phyloP scores from a whole-genome alignment of 2,797 vertebrate species.

The Oreonectes daqikongensis region DNA sequence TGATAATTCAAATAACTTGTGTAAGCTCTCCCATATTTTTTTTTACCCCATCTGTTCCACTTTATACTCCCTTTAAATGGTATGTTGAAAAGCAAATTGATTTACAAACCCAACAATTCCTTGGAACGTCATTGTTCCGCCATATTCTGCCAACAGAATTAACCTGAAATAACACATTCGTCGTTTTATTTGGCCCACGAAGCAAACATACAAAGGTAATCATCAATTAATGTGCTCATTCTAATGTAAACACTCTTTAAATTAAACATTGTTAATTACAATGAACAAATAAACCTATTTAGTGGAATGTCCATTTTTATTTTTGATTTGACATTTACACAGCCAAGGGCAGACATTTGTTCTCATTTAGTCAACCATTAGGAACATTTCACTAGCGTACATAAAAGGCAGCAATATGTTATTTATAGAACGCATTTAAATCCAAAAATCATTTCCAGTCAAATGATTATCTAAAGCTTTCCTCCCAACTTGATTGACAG shows the following conservation, averaged over 20 bases:
- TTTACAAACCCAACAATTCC: slow-evolving; percentile 37
- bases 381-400: neutral
- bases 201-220: slow-evolving; percentile 33
- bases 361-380: slow-evolving; percentile 38
- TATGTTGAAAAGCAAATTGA: slow-evolving; percentile 13
- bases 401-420: slow-evolving; percentile 17
- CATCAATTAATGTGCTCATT: slow-evolving; percentile 43
- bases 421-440: slow-evolving; percentile 22
- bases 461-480: slow-evolving; percentile 10
- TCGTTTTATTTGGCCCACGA: slow-evolving; percentile 44
- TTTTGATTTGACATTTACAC: slow-evolving; percentile 24
- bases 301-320: slow-evolving; percentile 23
- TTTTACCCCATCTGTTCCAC: neutral
- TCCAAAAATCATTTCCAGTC: slow-evolving; percentile 26
- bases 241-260: slow-evolving; percentile 47
- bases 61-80: slow-evolving; percentile 15
- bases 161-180: slow-evolving; percentile 54
- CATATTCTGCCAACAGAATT: slow-evolving; percentile 34
- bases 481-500: slow-evolving; percentile 19
- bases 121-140: slow-evolving; percentile 21
- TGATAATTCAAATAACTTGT: neutral
- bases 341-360: slow-evolving; percentile 32
- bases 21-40: no score
- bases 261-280: slow-evolving; percentile 37
- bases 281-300: slow-evolving; percentile 50